A percentile compares a stretch with the other conserved stretches of the same genome.
Conservation (phyloP, 2,113 vertebrate species). For the Chitala chitala region DNA sequence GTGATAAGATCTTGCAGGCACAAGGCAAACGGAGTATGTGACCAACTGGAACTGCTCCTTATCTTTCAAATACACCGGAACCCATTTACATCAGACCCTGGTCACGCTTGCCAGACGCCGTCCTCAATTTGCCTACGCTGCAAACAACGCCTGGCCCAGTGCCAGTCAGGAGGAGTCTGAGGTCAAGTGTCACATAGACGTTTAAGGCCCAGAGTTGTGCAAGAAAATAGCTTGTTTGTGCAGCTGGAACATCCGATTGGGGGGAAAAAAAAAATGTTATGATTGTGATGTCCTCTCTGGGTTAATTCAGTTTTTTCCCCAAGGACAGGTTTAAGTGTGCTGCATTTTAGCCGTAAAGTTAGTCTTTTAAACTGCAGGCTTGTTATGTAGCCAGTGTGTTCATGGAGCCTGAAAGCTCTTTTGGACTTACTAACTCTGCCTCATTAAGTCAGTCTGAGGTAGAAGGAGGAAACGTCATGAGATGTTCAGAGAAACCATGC, state of each 20-base stretch:
- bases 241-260: too few relatives aligned
- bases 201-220: not conserved
- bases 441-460: conserved; percentile 10
- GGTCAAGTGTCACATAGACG: not conserved
- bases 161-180: conserved; percentile 13
- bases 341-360: not conserved
- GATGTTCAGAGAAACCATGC: not conserved
- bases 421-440: not conserved
- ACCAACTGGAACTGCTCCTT: not conserved
- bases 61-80: conserved; percentile 10
- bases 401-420: conserved; percentile 2
- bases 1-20: not conserved
- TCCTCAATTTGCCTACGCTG: not conserved
- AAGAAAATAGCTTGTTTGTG: conserved; percentile 14
- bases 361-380: not conserved
- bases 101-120: not conserved
- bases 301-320: not conserved
- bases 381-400: conserved; percentile 20
- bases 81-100: not conserved
- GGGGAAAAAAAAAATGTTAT: too few relatives aligned
- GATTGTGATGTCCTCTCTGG: not conserved
- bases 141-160: not conserved
- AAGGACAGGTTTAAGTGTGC: not conserved
- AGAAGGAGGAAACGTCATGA: not conserved
- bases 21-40: not conserved